Base-by-base conservation (phyloP, 1,140 invertebrate genomes). In the Eupeodes corollae region DNA sequence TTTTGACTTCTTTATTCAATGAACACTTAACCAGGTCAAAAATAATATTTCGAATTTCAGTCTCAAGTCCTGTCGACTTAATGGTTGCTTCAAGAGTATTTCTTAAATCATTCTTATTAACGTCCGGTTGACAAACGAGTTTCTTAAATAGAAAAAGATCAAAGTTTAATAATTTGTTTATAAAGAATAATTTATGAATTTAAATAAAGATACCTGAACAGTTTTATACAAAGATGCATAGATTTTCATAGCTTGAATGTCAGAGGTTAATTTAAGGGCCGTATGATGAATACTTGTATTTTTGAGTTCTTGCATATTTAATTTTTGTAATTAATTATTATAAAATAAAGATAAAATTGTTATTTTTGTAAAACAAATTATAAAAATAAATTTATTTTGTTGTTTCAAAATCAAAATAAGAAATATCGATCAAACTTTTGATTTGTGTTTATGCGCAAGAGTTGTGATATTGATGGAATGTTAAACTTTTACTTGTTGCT, bases 31-130 rank as follows among this genome's bases (percentile, higher is more conserved):
- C 70, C 80, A 85, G 85, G 60, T 88, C 84, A 67, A 80, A 91
- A 16, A 89, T 80, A 19, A 84, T 85, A 55, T 91, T 91, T 53
- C 83, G 74, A 35, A 90, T 73, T 61, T 87, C 82, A 11, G 79
- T 84, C 64, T 90, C 85, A 47, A 90, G 70, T 32, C 84, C 84
- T 50, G 79, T 80, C 46, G 74, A 73, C 68, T 80, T 85, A 62
- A 91, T 78, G 14, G 81, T 79, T 46, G 79, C 75, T 48, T 84
- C 71, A 44, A 91, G 68, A 1, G 82, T 82, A 52, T 78, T 77
- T 67, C 82, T 83, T 57, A 91, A 89, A 62, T 88, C 80, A 40
- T 83, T 77, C 52, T 80, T 78, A 57, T 77, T 79, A 10, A 89
- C 84, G 48, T 68, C 75, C 42, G 81, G 70, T 16, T 79, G 83